A percentile compares a stretch with the other conserved stretches of the same genome.
Evolutionary conservation across 2,888 invertebrate species (phyloP).

Genomic region (Agrotis segetum): DNA sequence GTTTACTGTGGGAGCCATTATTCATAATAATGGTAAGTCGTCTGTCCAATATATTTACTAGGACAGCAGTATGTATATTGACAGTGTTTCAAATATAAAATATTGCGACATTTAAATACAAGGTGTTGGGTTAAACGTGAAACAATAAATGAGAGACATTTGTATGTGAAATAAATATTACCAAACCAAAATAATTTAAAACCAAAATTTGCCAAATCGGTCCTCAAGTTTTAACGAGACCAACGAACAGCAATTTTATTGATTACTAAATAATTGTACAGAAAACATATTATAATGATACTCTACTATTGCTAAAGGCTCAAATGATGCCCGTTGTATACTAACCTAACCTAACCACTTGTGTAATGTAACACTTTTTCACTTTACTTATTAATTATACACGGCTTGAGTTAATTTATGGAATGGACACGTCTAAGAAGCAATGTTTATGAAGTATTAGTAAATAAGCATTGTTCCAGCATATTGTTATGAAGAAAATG

Average conservation of each 20-base stretch:
- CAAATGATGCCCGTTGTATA: too few species aligned
- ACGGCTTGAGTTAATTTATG: slow-evolving; percentile 33
- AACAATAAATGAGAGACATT: too few species aligned
- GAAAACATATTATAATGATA: too few species aligned
- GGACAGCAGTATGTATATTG: slow-evolving; percentile 6
- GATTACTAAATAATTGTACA: too few species aligned
- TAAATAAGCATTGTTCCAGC: slow-evolving; percentile 38
- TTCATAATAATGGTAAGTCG: slow-evolving; percentile 38
- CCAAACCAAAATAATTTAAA: too few species aligned
- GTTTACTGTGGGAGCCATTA: slow-evolving; percentile 35
- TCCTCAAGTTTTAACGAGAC: too few species aligned
- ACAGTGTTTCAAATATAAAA: background rate
- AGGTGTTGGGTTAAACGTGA: background rate
- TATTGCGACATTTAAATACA: slow-evolving; percentile 18
- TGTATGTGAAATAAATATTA: too few species aligned
- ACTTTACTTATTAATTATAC: slow-evolving; percentile 6
- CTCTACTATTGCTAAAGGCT: too few species aligned
- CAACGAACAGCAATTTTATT: too few species aligned
- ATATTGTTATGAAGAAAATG: slow-evolving; percentile 7
- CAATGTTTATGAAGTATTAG: slow-evolving; percentile 6
- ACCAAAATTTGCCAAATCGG: too few species aligned
- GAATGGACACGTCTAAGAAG: slow-evolving; percentile 27
- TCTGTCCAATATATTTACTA: slow-evolving; percentile 28
- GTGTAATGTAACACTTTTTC: background rate
- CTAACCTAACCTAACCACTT: too few species aligned